These are phyloP conservation scores for Lophochroa leadbeateri DNA, from an alignment of 2,113 vertebrate species.

Conservation along the genomic window DNA sequence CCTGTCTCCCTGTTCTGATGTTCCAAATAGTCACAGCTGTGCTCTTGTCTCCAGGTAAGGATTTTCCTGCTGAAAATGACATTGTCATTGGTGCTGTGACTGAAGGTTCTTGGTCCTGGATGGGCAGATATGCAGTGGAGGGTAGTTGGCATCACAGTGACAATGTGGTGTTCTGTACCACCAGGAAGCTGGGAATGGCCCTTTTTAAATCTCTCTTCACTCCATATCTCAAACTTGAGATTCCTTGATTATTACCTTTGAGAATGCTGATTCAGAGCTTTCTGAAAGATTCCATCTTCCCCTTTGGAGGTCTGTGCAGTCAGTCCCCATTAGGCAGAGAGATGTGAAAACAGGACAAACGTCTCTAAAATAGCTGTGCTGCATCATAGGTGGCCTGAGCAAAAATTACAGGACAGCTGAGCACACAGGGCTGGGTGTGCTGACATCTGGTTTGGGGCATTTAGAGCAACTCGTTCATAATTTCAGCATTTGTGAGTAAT, in stretches of 20 bases:
- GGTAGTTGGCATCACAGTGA: background rate
- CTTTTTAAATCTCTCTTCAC: background rate
- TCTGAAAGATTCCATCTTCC: background rate
- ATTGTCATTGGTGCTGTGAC: background rate
- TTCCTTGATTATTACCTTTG: background rate
- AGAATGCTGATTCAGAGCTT: background rate
- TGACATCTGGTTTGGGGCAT: background rate
- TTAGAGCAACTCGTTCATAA: background rate
- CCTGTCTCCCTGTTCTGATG: background rate
- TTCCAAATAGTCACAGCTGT: background rate
- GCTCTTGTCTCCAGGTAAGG: background rate
- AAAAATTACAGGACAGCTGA: background rate
- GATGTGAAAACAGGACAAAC: background rate
- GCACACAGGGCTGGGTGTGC: background rate
- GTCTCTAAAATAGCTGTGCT: conserved; percentile 10
- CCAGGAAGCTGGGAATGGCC: background rate
- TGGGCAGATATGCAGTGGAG: background rate
- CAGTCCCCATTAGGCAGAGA: background rate
- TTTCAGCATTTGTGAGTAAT: background rate
- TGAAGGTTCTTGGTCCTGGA: background rate
- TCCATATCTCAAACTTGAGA: background rate
- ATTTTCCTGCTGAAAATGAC: background rate
- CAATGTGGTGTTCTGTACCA: background rate
- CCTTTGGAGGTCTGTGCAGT: background rate
- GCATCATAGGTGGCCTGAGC: background rate